These are phyloP conservation scores for Atopsyche davidsoni DNA, from an alignment of 1,140 invertebrate species.

Conservation along the genomic window DNA sequence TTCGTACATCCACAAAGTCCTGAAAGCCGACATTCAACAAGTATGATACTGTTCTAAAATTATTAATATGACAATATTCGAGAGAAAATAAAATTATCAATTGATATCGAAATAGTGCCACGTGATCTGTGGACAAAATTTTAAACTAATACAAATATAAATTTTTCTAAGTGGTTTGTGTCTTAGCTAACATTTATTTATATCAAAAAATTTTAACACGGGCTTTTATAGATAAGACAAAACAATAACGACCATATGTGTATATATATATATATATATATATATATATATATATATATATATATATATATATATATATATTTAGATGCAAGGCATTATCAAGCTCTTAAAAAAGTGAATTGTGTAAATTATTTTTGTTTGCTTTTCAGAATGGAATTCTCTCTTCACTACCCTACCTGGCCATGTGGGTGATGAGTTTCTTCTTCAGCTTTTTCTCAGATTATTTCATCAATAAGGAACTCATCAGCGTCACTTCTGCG, in stretches of 20 bases:
- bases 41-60: slow-evolving; percentile 34
- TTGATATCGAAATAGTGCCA: background rate
- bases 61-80: background rate
- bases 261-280: too few relatives aligned
- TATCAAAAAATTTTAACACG: too few relatives aligned
- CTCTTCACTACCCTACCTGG: slow-evolving; percentile 71
- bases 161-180: too few relatives aligned
- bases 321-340: too few relatives aligned
- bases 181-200: too few relatives aligned
- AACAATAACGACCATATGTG: too few relatives aligned
- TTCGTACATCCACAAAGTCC: slow-evolving; percentile 61
- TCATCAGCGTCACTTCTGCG: slow-evolving; percentile 39
- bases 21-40: slow-evolving; percentile 54
- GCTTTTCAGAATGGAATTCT: slow-evolving; percentile 59
- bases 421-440: slow-evolving; percentile 59
- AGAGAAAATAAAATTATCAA: background rate
- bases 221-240: too few relatives aligned
- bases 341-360: background rate
- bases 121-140: background rate
- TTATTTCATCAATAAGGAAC: slow-evolving; percentile 45
- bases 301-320: too few relatives aligned
- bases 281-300: too few relatives aligned
- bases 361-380: slow-evolving; percentile 18
- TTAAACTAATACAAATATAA: too few relatives aligned
- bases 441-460: slow-evolving; percentile 54